Percentiles rank a stretch among this genome's conserved stretches.
Evolutionary conservation across 2,113 vertebrate genomes (phyloP).

Genomic region (Ictalurus punctatus): DNA sequence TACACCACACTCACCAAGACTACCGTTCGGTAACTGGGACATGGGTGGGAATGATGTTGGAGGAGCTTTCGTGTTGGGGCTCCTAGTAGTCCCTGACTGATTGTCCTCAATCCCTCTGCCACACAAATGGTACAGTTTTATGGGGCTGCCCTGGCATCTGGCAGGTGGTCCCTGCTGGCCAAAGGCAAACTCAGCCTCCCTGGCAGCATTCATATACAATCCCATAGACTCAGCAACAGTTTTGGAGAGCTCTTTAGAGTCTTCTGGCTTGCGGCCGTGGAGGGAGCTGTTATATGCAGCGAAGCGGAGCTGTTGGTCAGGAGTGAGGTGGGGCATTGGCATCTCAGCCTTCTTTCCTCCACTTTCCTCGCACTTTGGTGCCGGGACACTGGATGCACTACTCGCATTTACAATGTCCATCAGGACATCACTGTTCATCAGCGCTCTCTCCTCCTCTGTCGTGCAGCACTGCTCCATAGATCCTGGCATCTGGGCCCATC

Average conservation of each 20-base stretch:
- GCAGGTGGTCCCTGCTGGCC: conserved; percentile 78
- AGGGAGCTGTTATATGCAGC: conserved; percentile 83
- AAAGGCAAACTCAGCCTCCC: conserved; percentile 87
- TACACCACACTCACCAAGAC: conserved; percentile 74
- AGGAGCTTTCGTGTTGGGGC: conserved; percentile 71
- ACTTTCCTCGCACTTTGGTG: conserved; percentile 78
- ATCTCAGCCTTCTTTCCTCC: conserved; percentile 78
- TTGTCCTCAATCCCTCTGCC: conserved; percentile 78
- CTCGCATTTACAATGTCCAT: conserved; percentile 85
- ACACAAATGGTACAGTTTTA: conserved; percentile 84
- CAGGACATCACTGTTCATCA: conserved; percentile 78
- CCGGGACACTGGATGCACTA: conserved; percentile 56
- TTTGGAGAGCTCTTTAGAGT: conserved; percentile 95
- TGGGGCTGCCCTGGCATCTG: conserved; percentile 73
- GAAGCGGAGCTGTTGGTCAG: conserved; percentile 77
- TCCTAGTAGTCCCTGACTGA: conserved; percentile 64
- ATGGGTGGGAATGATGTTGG: conserved; percentile 71
- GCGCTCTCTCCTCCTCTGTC: conserved; percentile 77
- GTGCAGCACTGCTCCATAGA: conserved; percentile 76
- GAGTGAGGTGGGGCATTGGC: conserved; percentile 79
- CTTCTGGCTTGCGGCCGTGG: conserved; percentile 77
- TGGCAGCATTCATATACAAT: conserved; percentile 93
- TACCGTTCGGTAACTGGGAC: conserved; percentile 68
- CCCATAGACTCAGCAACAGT: conserved; percentile 98
- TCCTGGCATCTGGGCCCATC: conserved; percentile 87